These are phyloP conservation scores for Characodon lateralis DNA, from an alignment of 2,797 vertebrate genomes.

Conservation along the genomic window DNA sequence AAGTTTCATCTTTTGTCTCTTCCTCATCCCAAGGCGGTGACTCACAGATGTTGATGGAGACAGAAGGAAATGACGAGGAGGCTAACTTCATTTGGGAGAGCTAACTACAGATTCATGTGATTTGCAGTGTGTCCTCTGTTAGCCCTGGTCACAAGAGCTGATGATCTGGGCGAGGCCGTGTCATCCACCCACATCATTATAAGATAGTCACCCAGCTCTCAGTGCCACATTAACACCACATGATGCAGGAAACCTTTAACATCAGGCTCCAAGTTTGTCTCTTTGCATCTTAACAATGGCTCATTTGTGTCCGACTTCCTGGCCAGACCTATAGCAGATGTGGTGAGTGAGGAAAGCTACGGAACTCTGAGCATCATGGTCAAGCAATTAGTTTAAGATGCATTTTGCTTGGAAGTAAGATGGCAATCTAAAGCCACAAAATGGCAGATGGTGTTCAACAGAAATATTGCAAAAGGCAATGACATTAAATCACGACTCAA, in stretches of 20 bases:
- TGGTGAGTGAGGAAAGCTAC: not conserved
- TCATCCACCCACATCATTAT: not conserved
- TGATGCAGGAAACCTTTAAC: not conserved
- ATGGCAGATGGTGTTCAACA: not conserved
- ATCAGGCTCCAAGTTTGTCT: not conserved
- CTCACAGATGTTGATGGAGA: conserved; percentile 8
- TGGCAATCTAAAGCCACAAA: not conserved
- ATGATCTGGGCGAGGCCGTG: conserved; percentile 12
- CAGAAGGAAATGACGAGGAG: not conserved
- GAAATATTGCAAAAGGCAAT: not conserved
- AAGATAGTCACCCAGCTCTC: not conserved
- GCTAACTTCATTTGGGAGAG: not conserved
- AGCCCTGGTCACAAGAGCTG: conserved; percentile 39
- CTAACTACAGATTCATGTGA: conserved; percentile 38
- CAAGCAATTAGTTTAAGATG: not conserved
- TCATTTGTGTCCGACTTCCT: not conserved
- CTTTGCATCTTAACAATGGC: not conserved
- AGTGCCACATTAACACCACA: not conserved
- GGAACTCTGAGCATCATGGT: not conserved
- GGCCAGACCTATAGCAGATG: not conserved
- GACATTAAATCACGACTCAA: not conserved
- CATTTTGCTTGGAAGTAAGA: not conserved
- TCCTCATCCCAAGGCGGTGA: conserved; percentile 14
- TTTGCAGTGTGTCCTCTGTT: conserved; percentile 18
- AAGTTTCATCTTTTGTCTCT: not conserved